These are phyloP conservation scores for Chrosomus eos DNA, from an alignment of 2,797 vertebrate genomes.

Conservation along the genomic window DNA sequence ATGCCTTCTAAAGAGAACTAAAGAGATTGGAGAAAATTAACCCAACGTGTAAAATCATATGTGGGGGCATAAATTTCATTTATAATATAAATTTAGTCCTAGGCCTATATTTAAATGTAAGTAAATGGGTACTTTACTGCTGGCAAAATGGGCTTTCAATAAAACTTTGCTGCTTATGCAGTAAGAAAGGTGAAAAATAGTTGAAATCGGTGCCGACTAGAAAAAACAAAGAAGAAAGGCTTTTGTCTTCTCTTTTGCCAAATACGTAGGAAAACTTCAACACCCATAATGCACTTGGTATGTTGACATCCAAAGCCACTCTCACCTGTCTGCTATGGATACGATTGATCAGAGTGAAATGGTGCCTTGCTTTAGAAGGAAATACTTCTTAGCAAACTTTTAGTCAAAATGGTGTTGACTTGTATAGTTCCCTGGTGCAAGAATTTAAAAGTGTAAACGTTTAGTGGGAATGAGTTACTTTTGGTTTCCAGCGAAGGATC, in stretches of 20 bases:
- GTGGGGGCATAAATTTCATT: neutral
- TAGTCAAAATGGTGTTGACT: neutral
- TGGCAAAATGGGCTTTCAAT: neutral
- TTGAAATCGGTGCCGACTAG: neutral
- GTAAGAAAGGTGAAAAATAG: neutral
- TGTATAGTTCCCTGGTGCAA: neutral
- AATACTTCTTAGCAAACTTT: neutral
- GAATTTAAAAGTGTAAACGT: neutral
- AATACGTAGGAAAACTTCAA: neutral
- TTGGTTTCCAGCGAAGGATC: neutral
- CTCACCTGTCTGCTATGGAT: neutral
- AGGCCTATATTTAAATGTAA: neutral
- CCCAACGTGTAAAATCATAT: neutral
- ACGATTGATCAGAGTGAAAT: neutral
- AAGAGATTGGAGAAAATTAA: slow-evolving; percentile 26
- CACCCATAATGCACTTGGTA: neutral
- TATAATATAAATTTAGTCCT: too few relatives aligned
- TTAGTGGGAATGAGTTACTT: neutral
- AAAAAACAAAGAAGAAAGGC: too few relatives aligned
- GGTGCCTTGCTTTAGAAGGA: neutral
- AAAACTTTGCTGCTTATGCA: neutral
- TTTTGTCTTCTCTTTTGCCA: neutral
- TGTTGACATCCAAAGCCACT: neutral
- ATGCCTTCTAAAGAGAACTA: slow-evolving; percentile 4
- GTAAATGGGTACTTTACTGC: neutral